phyloP scores from a whole-genome alignment of 2,888 invertebrate species.

The Plebejus argus region DNA sequence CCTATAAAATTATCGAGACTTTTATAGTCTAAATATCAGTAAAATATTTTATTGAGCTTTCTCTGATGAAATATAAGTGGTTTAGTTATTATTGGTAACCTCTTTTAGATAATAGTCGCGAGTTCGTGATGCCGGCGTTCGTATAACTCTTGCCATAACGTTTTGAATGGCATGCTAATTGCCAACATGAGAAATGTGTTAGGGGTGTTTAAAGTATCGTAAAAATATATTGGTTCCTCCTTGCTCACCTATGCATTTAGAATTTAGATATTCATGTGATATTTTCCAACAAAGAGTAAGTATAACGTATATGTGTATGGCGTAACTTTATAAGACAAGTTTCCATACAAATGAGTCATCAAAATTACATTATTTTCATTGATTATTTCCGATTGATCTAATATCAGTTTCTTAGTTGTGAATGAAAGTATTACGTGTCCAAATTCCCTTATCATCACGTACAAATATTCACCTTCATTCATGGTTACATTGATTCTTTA shows the following conservation, averaged over 20 bases:
- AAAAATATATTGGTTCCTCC: not conserved
- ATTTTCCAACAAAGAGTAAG: not conserved
- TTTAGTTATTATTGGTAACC: slow-evolving; percentile 21
- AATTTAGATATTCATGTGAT: not conserved
- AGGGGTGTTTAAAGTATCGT: not conserved
- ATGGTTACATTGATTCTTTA: not conserved
- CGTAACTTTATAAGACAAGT: not conserved
- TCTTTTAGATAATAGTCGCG: not conserved
- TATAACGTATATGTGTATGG: not conserved
- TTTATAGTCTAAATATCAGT: slow-evolving; percentile 28
- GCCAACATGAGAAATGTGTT: slow-evolving; percentile 5
- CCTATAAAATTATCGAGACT: slow-evolving; percentile 22
- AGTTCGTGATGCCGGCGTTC: not conserved
- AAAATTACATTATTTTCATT: slow-evolving; percentile 7
- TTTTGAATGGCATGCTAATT: slow-evolving; percentile 11
- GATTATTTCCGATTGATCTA: not conserved
- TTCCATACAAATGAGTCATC: not conserved
- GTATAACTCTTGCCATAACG: slow-evolving; percentile 10
- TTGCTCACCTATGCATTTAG: not conserved
- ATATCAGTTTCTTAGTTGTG: not conserved
- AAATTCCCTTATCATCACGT: slow-evolving; percentile 41
- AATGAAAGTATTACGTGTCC: slow-evolving; percentile 37
- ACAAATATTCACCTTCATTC: slow-evolving; percentile 7
- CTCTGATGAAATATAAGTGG: slow-evolving; percentile 27
- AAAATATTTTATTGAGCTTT: slow-evolving; percentile 28